These are phyloP conservation scores for Macrocentrus cingulum DNA, from an alignment of 1,140 invertebrate genomes.

Conservation along the genomic window DNA sequence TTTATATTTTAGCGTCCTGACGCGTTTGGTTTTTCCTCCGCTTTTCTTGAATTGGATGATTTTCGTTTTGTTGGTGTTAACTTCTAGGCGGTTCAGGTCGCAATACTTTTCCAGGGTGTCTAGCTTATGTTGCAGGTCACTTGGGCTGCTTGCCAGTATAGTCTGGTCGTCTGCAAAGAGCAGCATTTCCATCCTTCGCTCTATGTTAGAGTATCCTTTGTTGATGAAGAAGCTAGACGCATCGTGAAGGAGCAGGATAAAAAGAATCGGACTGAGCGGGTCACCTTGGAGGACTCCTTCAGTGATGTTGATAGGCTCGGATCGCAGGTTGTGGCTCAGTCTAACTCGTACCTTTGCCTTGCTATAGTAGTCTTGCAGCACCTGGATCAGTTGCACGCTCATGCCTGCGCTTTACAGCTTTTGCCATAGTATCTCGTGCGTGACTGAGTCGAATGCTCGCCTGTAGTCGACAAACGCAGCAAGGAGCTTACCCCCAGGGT, in stretches of 20 bases:
- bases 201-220: slow-evolving; percentile 6
- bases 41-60: slow-evolving; percentile 18
- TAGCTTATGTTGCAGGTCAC: slow-evolving; percentile 25
- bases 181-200: slow-evolving; percentile 17
- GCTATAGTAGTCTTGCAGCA: slow-evolving; percentile 24
- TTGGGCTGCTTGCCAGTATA: slow-evolving; percentile 6
- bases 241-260: slow-evolving; percentile 23
- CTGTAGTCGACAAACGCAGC: slow-evolving; percentile 23
- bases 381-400: slow-evolving; percentile 22
- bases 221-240: slow-evolving; percentile 7
- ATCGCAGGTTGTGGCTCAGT: background rate
- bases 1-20: slow-evolving; percentile 17
- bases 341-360: slow-evolving; percentile 17
- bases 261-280: slow-evolving; percentile 22
- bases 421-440: slow-evolving; percentile 26
- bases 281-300: slow-evolving; percentile 30
- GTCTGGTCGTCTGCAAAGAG: slow-evolving; percentile 29
- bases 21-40: background rate
- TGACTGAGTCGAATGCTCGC: slow-evolving; percentile 25
- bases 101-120: slow-evolving; percentile 23
- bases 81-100: slow-evolving; percentile 8
- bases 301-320: slow-evolving; percentile 7
- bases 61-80: slow-evolving; percentile 27
- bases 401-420: slow-evolving; percentile 21
- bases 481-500: slow-evolving; percentile 19